These are phyloP conservation scores for Eugnorisma glareosa DNA, from an alignment of 2,888 invertebrate species.

Conservation along the genomic window DNA sequence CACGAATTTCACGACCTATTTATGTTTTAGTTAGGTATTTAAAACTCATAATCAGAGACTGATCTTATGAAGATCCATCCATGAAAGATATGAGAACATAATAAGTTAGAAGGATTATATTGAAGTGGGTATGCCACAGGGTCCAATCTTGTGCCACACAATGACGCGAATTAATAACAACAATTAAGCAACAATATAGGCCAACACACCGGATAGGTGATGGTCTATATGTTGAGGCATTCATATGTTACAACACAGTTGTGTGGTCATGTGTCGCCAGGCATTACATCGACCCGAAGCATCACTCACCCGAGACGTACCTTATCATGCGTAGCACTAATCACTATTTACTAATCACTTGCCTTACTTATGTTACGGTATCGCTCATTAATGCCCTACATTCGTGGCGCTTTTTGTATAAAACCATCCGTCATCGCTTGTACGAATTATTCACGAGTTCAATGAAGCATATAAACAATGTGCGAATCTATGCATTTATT, in stretches of 20 bases:
- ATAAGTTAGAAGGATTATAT: background rate
- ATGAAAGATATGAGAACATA: slow-evolving; percentile 2
- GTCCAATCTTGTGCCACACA: background rate
- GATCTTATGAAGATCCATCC: background rate
- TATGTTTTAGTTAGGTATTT: slow-evolving; percentile 4
- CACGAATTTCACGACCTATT: background rate
- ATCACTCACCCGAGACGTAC: slow-evolving; percentile 35
- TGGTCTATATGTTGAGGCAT: slow-evolving; percentile 20
- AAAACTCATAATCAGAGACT: background rate
- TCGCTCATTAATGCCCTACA: slow-evolving; percentile 53
- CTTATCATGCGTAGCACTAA: slow-evolving; percentile 59
- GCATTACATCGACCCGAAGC: slow-evolving; percentile 34
- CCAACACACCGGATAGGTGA: slow-evolving; percentile 5
- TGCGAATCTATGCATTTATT: slow-evolving; percentile 26
- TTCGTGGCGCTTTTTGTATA: slow-evolving; percentile 50
- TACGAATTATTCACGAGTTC: slow-evolving; percentile 49
- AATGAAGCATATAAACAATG: slow-evolving; percentile 55
- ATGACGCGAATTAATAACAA: background rate
- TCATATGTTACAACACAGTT: slow-evolving; percentile 39
- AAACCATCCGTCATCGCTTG: slow-evolving; percentile 44
- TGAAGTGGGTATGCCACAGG: background rate
- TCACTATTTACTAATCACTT: slow-evolving; percentile 64
- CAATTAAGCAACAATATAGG: background rate
- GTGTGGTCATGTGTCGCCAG: slow-evolving; percentile 43
- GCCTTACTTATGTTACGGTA: slow-evolving; percentile 62